Base-by-base conservation (phyloP, 2,888 invertebrate species). In the Meiosimyza decipiens region DNA sequence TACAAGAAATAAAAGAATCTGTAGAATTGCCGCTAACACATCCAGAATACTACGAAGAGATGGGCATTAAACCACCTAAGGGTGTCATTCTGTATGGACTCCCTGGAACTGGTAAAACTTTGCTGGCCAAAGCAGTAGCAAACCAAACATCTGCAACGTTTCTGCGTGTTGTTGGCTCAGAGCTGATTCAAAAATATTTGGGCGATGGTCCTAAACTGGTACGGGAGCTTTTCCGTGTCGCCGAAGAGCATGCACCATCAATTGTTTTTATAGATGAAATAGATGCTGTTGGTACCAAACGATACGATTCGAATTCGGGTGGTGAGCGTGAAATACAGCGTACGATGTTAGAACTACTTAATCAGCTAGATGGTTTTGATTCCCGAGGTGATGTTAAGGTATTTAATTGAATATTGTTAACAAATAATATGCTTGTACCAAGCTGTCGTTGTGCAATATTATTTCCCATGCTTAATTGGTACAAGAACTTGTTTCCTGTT, bases 251-350 rank as follows among this genome's bases (percentile, higher is more conserved):
- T 89, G 98, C 99, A 0, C 99, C 99, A 0, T 98, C 99, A 1
- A 99, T 99, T 87, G 98, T 99, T 13, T 99, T 99, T 85, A 99
- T 99, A 81, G 99, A 99, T 90, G 99, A 99, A 91, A 99, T 99
- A 82, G 99, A 99, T 90, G 99, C 99, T 47, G 96, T 99, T 15
- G 99, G 99, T 73, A 99, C 98, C 7, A 99, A 99, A 88, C 92
- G 98, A 86, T 99, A 99, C 86, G 99, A 99, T 84, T 99, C 99
- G 1, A 99, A 99, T 87, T 99, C 98, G 68, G 99, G 99, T 54
- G 99, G 99, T 73, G 99, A 99, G 87, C 91, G 99, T 76, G 99
- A 99, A 91, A 99, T 99, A 86, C 99, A 99, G 87, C 91, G 99
- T 86, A 99, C 99, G 73, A 99, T 99, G 99, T 92, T 99, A 88